Percentiles rank a stretch among this genome's conserved stretches.
phyloP scores from a whole-genome alignment of 1,140 invertebrate species.

The Rhopalosiphum maidis region DNA sequence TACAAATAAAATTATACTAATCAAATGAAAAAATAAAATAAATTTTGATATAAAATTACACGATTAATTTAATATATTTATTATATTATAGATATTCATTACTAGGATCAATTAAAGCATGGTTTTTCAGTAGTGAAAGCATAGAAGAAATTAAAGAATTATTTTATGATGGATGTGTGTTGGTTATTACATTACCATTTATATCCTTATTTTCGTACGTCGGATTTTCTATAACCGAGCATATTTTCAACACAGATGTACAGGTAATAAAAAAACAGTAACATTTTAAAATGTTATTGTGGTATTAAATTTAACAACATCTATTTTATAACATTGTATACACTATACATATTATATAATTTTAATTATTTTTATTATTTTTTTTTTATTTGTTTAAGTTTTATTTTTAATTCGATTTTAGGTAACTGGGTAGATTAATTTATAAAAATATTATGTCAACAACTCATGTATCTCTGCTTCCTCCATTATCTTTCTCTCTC shows the following conservation, averaged over 20 bases:
- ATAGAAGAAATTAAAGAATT: neutral
- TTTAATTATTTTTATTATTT: no score
- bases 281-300: neutral
- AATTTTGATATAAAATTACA: neutral
- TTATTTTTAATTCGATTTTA: no score
- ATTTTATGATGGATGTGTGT: neutral
- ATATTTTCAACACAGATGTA: neutral
- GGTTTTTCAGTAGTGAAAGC: neutral
- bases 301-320: neutral
- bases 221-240: neutral
- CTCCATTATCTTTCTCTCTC: no score
- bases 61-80: neutral
- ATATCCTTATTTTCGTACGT: neutral
- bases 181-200: neutral
- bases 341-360: no score
- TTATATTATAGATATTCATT: neutral
- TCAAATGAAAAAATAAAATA: neutral
- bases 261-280: neutral
- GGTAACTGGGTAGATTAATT: no score
- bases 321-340: no score
- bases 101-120: neutral
- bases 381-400: no score
- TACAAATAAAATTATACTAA: neutral
- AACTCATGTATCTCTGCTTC: no score
- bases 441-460: no score